A percentile compares a stretch with the other conserved stretches of the same genome.
Evolutionary conservation across 2,797 vertebrate species (phyloP).

Genomic region (Dryobates pubescens): DNA sequence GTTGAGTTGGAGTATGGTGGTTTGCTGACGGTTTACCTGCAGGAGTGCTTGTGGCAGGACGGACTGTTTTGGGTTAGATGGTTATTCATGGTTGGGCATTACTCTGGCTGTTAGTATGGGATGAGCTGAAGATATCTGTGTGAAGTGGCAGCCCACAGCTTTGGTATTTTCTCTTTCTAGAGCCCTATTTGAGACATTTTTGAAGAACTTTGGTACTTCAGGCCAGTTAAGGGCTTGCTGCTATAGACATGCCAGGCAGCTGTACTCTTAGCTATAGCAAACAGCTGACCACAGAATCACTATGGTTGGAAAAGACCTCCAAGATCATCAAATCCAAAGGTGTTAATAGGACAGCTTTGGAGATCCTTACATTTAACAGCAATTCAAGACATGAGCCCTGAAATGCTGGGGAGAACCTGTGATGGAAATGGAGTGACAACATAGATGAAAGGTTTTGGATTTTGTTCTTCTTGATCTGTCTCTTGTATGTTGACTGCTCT

Average conservation of each 20-base stretch:
- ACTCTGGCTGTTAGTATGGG: neutral
- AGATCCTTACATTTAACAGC: neutral
- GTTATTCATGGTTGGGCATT: rapidly evolving
- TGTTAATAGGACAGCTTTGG: neutral
- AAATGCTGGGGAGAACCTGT: neutral
- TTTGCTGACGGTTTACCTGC: neutral
- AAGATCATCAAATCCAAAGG: too few species aligned
- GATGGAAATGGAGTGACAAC: neutral
- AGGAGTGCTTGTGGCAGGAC: neutral
- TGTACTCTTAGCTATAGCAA: neutral
- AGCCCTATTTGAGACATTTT: neutral
- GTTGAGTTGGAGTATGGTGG: neutral
- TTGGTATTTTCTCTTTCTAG: neutral
- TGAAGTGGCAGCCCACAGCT: neutral
- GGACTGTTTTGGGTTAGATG: neutral
- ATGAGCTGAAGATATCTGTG: neutral
- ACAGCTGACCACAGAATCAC: neutral
- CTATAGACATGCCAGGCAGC: neutral
- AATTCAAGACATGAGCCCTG: neutral
- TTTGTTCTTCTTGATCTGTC: neutral
- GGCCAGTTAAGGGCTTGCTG: neutral
- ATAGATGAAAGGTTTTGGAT: neutral
- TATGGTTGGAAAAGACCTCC: too few species aligned
- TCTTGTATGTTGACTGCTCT: neutral
- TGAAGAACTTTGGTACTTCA: neutral